Conservation (phyloP, 2,888 invertebrate genomes). For the Mythimna ferrago region DNA sequence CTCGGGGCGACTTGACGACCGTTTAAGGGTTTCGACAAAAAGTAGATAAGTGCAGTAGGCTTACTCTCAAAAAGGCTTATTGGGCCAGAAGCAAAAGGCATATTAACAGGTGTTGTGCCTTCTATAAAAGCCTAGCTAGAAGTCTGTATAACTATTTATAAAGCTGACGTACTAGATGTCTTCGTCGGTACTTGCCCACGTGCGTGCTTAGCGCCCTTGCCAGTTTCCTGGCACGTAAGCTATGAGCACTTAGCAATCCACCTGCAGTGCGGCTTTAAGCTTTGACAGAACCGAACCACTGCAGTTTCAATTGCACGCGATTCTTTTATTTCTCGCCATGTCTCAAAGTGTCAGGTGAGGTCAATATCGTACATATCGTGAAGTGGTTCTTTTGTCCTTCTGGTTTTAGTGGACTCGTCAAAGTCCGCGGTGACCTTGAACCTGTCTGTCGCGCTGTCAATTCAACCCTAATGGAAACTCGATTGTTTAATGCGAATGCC, state of each 20-base stretch:
- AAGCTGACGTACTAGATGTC: constrained; percentile 14
- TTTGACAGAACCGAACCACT: constrained; percentile 48
- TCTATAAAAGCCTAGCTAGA: background rate
- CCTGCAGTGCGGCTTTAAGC: constrained; percentile 55
- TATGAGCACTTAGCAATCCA: constrained; percentile 23
- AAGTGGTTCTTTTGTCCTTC: constrained; percentile 33
- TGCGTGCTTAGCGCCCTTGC: constrained; percentile 42
- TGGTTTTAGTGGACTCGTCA: constrained; percentile 31
- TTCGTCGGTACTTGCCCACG: background rate
- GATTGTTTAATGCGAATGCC: constrained; percentile 51
- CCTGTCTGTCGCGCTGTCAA: constrained; percentile 56
- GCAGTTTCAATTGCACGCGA: constrained; percentile 49
- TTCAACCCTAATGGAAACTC: constrained; percentile 50
- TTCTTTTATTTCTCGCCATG: constrained; percentile 27
- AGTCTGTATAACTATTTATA: constrained; percentile 3
- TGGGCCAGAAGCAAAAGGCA: background rate
- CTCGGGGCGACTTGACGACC: constrained; percentile 22
- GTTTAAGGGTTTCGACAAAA: constrained; percentile 43
- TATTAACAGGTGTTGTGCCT: background rate
- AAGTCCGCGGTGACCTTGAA: constrained; percentile 57
- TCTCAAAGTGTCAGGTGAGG: constrained; percentile 11
- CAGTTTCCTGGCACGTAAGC: constrained; percentile 48
- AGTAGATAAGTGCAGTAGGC: constrained; percentile 18
- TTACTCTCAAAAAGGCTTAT: constrained; percentile 1
- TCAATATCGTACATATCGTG: constrained; percentile 18